Base-by-base conservation (phyloP, 1,140 invertebrate species). In the Araneus ventricosus region DNA sequence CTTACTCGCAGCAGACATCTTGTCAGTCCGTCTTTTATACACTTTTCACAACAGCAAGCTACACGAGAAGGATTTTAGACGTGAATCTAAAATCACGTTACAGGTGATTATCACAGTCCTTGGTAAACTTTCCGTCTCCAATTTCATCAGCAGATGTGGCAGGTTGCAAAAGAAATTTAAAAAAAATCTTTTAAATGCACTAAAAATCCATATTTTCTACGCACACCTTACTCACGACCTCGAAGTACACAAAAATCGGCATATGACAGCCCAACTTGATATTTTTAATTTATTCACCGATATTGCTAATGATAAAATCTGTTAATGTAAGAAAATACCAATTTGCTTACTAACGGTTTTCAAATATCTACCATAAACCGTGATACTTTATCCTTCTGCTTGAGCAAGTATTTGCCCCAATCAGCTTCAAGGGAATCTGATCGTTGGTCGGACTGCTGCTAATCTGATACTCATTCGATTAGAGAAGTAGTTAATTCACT, bases 351-450 rank as follows among this genome's bases (percentile, higher is more conserved):
- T 0, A 10, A n/a, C 10, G n/a, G 24, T 82, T 41, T 82, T 82
- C 80, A 24, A n/a, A n/a, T 82, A 52, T 27, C 41, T 30, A 30
- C 41, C 24, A 84, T 17, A 27, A 14, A 27, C 0, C 63, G 27
- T 8, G n/a, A 10, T n/a, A 67, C 24, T 1, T 67, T 84, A 52
- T 52, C 41, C 24, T 8, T 14, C 24, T 52, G 41, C n/a, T 57
- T 84, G 30, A 84, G 52, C 27, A 52, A 52, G 8, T 14, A 84
- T 34, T 52, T 34, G 14, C 8, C 5, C n/a, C 45, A 7, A 52
- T 84, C 82, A 84, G 82, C n/a, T 57, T 57, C 17, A 7, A 27
- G 34, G 20, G 10, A 52, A 84, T 75, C 70, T 75, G 52, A 84
- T 84, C 82, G 27, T 41, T 17, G 24, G 10, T 84, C 10, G 52